phyloP scores from a whole-genome alignment of 1,140 invertebrate species.

The Campoletis sonorensis region DNA sequence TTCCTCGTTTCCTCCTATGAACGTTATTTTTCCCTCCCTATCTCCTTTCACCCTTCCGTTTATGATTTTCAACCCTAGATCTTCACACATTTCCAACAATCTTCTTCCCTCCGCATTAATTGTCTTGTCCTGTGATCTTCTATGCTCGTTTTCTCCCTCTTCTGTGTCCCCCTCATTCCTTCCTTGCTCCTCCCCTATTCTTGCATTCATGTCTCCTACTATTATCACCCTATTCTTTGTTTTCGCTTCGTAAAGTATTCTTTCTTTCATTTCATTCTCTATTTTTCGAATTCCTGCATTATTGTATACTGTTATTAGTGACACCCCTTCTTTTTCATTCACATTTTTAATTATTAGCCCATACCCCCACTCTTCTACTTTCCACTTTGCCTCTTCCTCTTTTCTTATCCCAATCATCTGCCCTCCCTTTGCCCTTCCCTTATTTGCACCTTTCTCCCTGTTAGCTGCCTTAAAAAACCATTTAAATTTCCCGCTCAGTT shows the following conservation, averaged over 20 bases:
- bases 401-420: slow-evolving; percentile 52
- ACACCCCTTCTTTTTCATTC: slow-evolving; percentile 10
- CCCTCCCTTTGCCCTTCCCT: slow-evolving; percentile 51
- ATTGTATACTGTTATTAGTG: slow-evolving; percentile 43
- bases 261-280: slow-evolving; percentile 26
- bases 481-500: slow-evolving; percentile 39
- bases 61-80: not conserved
- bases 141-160: not conserved
- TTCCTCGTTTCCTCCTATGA: slow-evolving; percentile 22
- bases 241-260: slow-evolving; percentile 29
- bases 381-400: not conserved
- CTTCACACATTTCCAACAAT: slow-evolving; percentile 46
- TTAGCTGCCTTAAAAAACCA: slow-evolving; percentile 47
- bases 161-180: not conserved
- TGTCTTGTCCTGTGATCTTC: slow-evolving; percentile 43
- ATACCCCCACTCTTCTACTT: slow-evolving; percentile 24
- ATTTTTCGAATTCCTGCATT: slow-evolving; percentile 41
- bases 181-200: slow-evolving; percentile 42
- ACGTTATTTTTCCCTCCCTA: slow-evolving; percentile 44
- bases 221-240: slow-evolving; percentile 26
- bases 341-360: slow-evolving; percentile 33
- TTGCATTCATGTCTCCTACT: slow-evolving; percentile 51
- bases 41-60: slow-evolving; percentile 51
- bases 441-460: slow-evolving; percentile 42
- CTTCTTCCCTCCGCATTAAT: slow-evolving; percentile 47